Base-by-base conservation (phyloP, 2,113 vertebrate genomes). In the Rhizomys pruinosus region DNA sequence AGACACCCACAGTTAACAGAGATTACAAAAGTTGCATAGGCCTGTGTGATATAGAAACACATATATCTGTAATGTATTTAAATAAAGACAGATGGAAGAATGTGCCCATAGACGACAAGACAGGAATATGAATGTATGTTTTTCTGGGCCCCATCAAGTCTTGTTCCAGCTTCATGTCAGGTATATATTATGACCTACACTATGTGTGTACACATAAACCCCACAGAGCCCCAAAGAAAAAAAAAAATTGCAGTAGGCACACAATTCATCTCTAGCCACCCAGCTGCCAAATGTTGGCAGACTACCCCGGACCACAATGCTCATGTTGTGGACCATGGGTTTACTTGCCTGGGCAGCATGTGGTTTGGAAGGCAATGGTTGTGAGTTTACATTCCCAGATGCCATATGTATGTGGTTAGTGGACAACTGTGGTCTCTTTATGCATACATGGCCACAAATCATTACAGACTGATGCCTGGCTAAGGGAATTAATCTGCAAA, bases 381-480 rank as follows among this genome's bases (percentile, higher is more conserved):
- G 37, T 12, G 93, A 91, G 76, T 96, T 95, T 94, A 87, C 20
- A 37, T 91, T 96, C 66, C 94, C 95, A 1, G 77, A 88, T 90
- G 71, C 88, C 93, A 93, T 97, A 66, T 97, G 97, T 91, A 96
- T 91, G 92, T 72, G 96, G 95, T 97, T 96, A 97, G 89, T 7
- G 2, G 95, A 96, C 80, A 89, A 96, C 96, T 96, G 59, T 86
- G 74, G 88, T 92, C 86, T 95, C 93, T 95, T 97, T 93, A 96
- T 95, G 90, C 23, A 29, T 94, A 96, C 94, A 95, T 66, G 76
- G 94, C 94, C 93, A 96, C 95, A 97, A 90, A 93, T 96, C 96
- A 95, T 59, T 89, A 92, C 63, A 84, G 93, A 93, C 37, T 87
- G 95, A 74, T 73, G 94, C 63, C 87, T 87, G 88, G 77, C 61